A percentile compares a stretch with the other conserved stretches of the same genome.
These are phyloP conservation scores for Sciurus carolinensis DNA, from an alignment of 2,797 vertebrate species.

Conservation along the genomic window DNA sequence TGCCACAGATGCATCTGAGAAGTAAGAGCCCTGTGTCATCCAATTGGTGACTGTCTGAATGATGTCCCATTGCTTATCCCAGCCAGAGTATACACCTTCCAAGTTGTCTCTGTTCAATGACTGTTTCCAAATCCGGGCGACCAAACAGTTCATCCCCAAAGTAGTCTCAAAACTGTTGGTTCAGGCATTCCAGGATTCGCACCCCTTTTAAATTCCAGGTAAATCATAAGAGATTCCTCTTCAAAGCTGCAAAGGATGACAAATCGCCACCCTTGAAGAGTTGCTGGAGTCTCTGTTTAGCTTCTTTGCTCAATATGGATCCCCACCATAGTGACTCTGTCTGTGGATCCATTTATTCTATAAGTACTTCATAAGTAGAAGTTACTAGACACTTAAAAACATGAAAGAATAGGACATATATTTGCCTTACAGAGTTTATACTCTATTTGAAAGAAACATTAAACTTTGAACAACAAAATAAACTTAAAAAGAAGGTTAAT, in stretches of 20 bases:
- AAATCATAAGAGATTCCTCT: too few species aligned
- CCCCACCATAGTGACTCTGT: too few species aligned
- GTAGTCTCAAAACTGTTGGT: slow-evolving; percentile 87
- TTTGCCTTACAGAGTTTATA: background rate
- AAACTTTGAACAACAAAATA: background rate
- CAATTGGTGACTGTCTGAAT: slow-evolving; percentile 60
- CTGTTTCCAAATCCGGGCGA: slow-evolving; percentile 82
- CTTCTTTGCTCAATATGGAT: too few species aligned
- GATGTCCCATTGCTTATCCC: slow-evolving; percentile 78
- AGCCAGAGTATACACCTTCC: slow-evolving; percentile 85
- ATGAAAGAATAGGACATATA: background rate
- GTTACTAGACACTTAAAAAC: background rate
- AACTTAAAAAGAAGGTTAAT: too few species aligned
- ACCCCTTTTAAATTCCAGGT: too few species aligned
- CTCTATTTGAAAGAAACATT: background rate
- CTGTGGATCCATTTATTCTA: background rate
- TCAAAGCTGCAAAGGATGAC: too few species aligned
- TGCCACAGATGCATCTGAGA: slow-evolving; percentile 80
- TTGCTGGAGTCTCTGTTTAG: too few species aligned
- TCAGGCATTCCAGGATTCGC: too few species aligned
- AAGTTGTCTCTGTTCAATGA: slow-evolving; percentile 76
- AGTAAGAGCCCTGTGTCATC: slow-evolving; percentile 77
- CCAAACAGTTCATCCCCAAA: slow-evolving; percentile 90
- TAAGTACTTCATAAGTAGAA: background rate
- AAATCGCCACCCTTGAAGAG: too few species aligned